Percentiles rank a stretch among this genome's conserved stretches.
phyloP scores from a whole-genome alignment of 2,113 vertebrate genomes.

The Talpa occidentalis region DNA sequence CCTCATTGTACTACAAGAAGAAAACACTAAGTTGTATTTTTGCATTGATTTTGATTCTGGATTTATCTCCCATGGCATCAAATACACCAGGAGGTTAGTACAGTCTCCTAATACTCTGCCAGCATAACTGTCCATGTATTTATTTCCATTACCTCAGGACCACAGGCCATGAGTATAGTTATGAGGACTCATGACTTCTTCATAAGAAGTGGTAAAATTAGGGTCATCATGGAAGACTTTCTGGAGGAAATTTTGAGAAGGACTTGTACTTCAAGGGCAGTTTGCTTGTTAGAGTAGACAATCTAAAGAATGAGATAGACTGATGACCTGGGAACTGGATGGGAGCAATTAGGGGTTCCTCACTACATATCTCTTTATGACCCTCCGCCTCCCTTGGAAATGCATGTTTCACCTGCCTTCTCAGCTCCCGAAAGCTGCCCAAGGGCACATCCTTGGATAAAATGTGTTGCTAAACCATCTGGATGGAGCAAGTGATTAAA shows the following conservation, averaged over 20 bases:
- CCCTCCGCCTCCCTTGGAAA: too few relatives aligned
- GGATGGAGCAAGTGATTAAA: too few relatives aligned
- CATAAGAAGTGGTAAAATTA: not conserved
- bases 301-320: too few relatives aligned
- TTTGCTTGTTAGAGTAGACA: too few relatives aligned
- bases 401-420: too few relatives aligned
- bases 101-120: not conserved
- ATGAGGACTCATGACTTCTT: not conserved
- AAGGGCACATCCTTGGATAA: too few relatives aligned
- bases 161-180: not conserved
- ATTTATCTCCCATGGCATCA: not conserved
- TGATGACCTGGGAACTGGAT: too few relatives aligned
- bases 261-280: not conserved
- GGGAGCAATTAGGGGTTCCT: too few relatives aligned
- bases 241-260: not conserved
- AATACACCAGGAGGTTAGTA: not conserved
- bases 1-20: not conserved
- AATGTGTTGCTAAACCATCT: too few relatives aligned
- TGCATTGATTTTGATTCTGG: not conserved
- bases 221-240: not conserved
- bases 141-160: not conserved
- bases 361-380: too few relatives aligned
- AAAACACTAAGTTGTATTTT: not conserved
- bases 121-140: not conserved
- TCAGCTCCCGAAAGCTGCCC: too few relatives aligned